Evolutionary conservation across 2,888 invertebrate species (phyloP).

Genomic region (Syritta pipiens): DNA sequence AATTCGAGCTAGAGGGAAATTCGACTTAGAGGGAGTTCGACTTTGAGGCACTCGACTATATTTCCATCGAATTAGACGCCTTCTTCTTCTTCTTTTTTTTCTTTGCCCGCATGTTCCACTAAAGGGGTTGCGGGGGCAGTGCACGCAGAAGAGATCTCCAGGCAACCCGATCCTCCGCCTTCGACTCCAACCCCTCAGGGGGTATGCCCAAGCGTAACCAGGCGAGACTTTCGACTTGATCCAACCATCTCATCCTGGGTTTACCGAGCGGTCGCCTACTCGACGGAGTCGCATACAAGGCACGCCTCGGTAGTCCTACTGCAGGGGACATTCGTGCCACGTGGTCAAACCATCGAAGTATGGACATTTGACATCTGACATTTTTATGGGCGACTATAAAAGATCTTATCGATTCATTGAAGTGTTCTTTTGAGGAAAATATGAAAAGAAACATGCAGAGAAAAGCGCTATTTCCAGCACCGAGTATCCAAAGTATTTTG

Average conservation of each 20-base stretch:
- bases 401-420: too few species aligned
- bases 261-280: background rate
- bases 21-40: too few species aligned
- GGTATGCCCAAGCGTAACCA: background rate
- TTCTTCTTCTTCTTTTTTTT: background rate
- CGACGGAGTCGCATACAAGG: background rate
- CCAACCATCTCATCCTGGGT: background rate
- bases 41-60: too few species aligned
- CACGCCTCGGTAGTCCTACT: background rate
- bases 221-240: background rate
- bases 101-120: background rate
- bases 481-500: too few species aligned
- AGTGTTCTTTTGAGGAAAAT: too few species aligned
- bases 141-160: too few species aligned
- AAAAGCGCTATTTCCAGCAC: too few species aligned
- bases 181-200: background rate
- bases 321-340: background rate
- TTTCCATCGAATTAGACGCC: too few species aligned
- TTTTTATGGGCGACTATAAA: too few species aligned
- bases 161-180: background rate
- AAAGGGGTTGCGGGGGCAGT: background rate
- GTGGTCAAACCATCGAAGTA: background rate
- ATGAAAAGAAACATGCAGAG: too few species aligned
- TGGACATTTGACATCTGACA: too few species aligned
- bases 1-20: too few species aligned